Percentiles rank a stretch among this genome's conserved stretches.
Evolutionary conservation across 1,140 invertebrate genomes (phyloP).

Genomic region (Bombus haemorrhoidalis): DNA sequence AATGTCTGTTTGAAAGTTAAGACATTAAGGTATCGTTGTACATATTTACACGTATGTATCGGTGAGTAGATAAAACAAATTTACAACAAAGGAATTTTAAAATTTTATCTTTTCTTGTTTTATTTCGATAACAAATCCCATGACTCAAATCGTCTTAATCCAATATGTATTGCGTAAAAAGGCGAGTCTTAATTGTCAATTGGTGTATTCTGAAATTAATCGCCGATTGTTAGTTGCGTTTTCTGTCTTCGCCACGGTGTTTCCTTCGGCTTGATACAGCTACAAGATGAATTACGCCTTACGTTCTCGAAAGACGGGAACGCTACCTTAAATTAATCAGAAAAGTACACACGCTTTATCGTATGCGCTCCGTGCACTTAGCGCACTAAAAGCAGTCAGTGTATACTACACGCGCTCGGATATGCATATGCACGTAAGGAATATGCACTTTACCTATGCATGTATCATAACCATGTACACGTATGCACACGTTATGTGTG

Average conservation of each 20-base stretch:
- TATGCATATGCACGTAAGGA: constrained; percentile 15
- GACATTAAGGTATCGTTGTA: not conserved
- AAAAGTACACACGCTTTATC: constrained; percentile 28
- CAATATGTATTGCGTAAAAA: not conserved
- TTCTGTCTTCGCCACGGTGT: not conserved
- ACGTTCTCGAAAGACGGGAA: not conserved
- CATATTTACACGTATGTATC: no score
- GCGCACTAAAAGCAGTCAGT: not conserved
- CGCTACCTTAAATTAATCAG: constrained; percentile 30
- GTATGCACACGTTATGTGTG: constrained; percentile 1
- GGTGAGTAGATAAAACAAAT: not conserved
- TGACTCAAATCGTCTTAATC: not conserved
- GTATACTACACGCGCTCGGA: not conserved
- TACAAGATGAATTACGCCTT: constrained; percentile 9
- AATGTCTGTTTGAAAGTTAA: not conserved
- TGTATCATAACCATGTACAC: not conserved
- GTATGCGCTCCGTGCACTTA: constrained; percentile 35
- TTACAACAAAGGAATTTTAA: not conserved
- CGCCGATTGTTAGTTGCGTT: not conserved
- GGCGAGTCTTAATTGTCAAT: not conserved
- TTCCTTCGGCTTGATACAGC: not conserved
- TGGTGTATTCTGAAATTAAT: not conserved
- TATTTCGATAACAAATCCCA: not conserved
- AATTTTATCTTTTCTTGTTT: not conserved
- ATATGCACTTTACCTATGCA: constrained; percentile 17